A percentile compares a stretch with the other conserved stretches of the same genome.
Evolutionary conservation across 2,113 vertebrate genomes (phyloP).

Genomic region (Odocoileus hemionus): DNA sequence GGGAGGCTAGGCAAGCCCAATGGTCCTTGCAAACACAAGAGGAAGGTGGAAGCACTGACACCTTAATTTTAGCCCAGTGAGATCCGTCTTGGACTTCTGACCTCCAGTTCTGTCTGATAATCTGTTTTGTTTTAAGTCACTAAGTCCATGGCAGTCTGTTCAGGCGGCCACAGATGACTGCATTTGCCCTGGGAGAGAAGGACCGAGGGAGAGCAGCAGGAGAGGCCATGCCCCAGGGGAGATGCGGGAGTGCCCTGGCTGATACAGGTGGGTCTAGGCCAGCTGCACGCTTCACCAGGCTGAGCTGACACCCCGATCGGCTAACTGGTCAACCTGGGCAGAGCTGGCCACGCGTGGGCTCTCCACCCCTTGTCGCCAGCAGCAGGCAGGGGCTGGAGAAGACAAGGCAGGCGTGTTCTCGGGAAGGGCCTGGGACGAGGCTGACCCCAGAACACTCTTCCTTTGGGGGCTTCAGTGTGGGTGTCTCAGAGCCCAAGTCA

Average conservation of each 20-base stretch:
- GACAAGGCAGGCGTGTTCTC: background rate
- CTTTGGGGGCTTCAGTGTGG: background rate
- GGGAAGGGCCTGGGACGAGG: accelerated
- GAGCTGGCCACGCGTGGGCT: background rate
- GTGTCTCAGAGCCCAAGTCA: background rate
- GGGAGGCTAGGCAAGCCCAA: background rate
- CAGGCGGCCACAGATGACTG: background rate
- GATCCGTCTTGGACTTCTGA: background rate
- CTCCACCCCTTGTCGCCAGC: accelerated
- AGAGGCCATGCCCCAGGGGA: accelerated
- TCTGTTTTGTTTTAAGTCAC: background rate
- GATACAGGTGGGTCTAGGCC: background rate
- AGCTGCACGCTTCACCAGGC: background rate
- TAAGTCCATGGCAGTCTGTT: too few relatives aligned
- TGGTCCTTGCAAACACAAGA: background rate
- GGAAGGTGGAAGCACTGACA: background rate
- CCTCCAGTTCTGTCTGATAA: background rate
- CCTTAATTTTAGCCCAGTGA: background rate
- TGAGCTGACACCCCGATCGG: background rate
- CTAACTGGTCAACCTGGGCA: accelerated
- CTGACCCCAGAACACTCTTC: background rate
- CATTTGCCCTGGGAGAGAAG: background rate
- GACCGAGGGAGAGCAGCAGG: background rate
- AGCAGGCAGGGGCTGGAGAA: accelerated
- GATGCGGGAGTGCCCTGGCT: background rate